These are phyloP conservation scores for Helobdella robusta DNA, from an alignment of 2,888 invertebrate genomes.

Conservation along the genomic window DNA sequence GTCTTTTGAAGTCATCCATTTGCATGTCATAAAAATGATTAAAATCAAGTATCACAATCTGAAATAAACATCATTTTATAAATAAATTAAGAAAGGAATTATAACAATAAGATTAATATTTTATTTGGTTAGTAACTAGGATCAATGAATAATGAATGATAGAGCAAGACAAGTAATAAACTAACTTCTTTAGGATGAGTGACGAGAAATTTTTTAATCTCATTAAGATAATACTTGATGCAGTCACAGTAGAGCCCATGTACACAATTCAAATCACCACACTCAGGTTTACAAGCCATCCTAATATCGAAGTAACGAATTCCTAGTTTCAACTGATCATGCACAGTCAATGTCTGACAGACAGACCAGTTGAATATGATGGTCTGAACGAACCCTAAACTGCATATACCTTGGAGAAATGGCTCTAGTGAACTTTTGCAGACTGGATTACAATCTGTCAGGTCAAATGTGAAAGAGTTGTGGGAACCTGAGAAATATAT, in stretches of 20 bases:
- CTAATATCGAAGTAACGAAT: conserved; percentile 10
- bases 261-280: neutral
- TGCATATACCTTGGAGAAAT: neutral
- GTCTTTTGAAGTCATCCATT: neutral
- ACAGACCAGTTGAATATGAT: conserved; percentile 10
- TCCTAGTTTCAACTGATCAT: conserved; percentile 8
- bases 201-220: conserved; percentile 3
- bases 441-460: conserved; percentile 2
- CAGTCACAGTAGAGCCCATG: conserved; percentile 9
- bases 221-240: neutral
- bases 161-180: too few relatives aligned
- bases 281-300: neutral
- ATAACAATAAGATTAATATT: too few relatives aligned
- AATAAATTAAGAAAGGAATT: too few relatives aligned
- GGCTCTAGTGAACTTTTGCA: neutral
- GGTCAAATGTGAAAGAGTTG: conserved; percentile 3
- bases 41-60: conserved; percentile 7
- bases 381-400: neutral
- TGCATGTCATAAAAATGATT: conserved; percentile 17
- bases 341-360: neutral
- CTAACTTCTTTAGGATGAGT: conserved; percentile 12
- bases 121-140: too few relatives aligned
- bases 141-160: too few relatives aligned
- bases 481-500: conserved; percentile 4
- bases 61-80: too few relatives aligned